Conservation (phyloP, 2,888 invertebrate genomes). For the Loripinus fragilis region DNA sequence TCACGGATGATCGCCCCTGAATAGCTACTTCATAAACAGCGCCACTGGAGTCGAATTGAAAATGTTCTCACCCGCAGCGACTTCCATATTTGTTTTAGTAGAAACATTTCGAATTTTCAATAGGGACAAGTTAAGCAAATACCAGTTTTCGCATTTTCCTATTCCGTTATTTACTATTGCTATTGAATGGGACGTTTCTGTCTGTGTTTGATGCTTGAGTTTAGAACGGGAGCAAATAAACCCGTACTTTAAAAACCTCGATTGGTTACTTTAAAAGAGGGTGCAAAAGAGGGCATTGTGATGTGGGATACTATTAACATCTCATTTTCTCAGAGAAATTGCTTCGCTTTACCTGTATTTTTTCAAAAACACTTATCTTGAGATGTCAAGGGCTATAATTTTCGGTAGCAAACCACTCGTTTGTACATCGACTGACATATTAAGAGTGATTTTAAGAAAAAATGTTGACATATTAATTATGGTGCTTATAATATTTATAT, state of each 20-base stretch:
- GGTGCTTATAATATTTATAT: constrained; percentile 41
- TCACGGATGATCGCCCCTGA: constrained; percentile 36
- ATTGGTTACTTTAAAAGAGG: constrained; percentile 14
- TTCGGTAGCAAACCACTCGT: constrained; percentile 34
- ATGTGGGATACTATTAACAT: not conserved
- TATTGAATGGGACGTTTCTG: constrained; percentile 26
- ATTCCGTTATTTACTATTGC: constrained; percentile 34
- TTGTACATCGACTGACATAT: constrained; percentile 25
- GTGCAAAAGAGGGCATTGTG: constrained; percentile 7
- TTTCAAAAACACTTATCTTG: not conserved
- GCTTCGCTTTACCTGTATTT: not conserved
- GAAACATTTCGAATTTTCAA: constrained; percentile 51
- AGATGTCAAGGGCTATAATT: constrained; percentile 31
- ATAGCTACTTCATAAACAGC: constrained; percentile 31
- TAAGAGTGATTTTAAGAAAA: constrained; percentile 33
- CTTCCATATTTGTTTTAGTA: constrained; percentile 55
- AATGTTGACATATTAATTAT: constrained; percentile 58
- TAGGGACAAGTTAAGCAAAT: constrained; percentile 42
- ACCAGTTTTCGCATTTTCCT: constrained; percentile 25
- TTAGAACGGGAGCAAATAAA: constrained; percentile 7
- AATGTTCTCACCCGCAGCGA: constrained; percentile 39
- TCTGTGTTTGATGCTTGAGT: constrained; percentile 28
- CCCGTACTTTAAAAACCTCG: not conserved
- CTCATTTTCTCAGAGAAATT: not conserved
- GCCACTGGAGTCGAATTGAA: constrained; percentile 46